Evolutionary conservation across 2,113 vertebrate species (phyloP), one percentile per base, ranked within the genome.

Genomic region (Malaclemys terrapin): DNA sequence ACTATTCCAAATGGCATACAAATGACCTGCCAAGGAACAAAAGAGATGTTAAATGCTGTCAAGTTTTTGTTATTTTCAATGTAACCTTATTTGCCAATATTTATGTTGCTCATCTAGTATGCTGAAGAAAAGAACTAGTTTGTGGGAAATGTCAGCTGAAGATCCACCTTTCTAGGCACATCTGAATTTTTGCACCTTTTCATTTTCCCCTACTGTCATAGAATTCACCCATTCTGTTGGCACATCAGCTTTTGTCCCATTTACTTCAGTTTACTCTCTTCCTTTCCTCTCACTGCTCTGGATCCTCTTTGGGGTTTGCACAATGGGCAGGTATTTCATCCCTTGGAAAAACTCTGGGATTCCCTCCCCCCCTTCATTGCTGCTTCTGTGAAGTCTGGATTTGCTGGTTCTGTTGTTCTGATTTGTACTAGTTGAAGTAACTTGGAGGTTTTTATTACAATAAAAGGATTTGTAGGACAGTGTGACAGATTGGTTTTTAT

Each of bases 241-340:
- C 3, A 16, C 83, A 7, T 84, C 83, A 52, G 16, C 24, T 17
- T 85, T 85, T 85, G 8, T 27, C 82, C 31, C 1, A 1, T 76
- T 89, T 84, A 54, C 16, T 54, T 25, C 1, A 31, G 1, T 4
- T 82, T 42, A 20, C 57, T 25, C 53, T 84, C 53, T 76, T 79
- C 14, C 65, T 75, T 13, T 13, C 62, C 89, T 27, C 88, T 22
- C 25, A 75, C 0, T 72, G 38, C 4, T 82, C 10, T 22, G 83
- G 4, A 93, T 78, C 78, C 53, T 84, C 3, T 91, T 65, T 17
- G 3, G 31, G 31, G 14, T 65, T 65, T 54, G 45, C 20, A 29
- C 0, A 79, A 0, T 13, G 10, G 1, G 0, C 45, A 65, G 45
- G 4, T 42, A 82, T 90, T 19, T 69, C 2, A 59, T 79, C 84